Evolutionary conservation across 1,140 invertebrate genomes (phyloP).

Genomic region (Diprion similis): DNA sequence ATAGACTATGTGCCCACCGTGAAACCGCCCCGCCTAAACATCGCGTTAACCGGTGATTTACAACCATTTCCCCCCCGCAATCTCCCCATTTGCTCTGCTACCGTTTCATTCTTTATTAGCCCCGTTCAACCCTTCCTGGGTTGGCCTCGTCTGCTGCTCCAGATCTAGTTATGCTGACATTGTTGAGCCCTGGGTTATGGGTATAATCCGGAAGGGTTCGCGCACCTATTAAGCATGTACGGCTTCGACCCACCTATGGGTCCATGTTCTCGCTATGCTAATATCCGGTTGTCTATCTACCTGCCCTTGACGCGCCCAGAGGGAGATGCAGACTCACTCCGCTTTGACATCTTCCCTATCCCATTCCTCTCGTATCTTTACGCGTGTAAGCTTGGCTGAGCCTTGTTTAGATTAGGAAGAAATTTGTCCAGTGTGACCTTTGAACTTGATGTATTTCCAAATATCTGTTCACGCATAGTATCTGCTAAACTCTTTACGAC

Average conservation of each 20-base stretch:
- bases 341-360: too few species aligned
- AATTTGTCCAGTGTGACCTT: too few species aligned
- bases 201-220: constrained; percentile 19
- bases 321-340: too few species aligned
- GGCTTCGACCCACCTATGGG: background rate
- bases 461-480: too few species aligned
- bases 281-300: too few species aligned
- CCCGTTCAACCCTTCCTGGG: constrained; percentile 31
- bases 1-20: constrained; percentile 50
- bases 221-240: constrained; percentile 33
- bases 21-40: constrained; percentile 63
- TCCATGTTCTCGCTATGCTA: too few species aligned
- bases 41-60: constrained; percentile 61
- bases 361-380: too few species aligned
- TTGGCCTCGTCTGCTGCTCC: constrained; percentile 30
- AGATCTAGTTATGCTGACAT: constrained; percentile 41
- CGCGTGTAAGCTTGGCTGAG: too few species aligned
- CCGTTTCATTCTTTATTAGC: background rate
- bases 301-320: too few species aligned
- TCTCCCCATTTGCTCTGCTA: background rate
- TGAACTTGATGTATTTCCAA: too few species aligned
- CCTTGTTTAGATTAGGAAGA: too few species aligned
- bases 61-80: constrained; percentile 35
- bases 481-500: too few species aligned
- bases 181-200: constrained; percentile 24